phyloP scores from a whole-genome alignment of 2,113 vertebrate genomes.

The Dryoscopus gambensis region DNA sequence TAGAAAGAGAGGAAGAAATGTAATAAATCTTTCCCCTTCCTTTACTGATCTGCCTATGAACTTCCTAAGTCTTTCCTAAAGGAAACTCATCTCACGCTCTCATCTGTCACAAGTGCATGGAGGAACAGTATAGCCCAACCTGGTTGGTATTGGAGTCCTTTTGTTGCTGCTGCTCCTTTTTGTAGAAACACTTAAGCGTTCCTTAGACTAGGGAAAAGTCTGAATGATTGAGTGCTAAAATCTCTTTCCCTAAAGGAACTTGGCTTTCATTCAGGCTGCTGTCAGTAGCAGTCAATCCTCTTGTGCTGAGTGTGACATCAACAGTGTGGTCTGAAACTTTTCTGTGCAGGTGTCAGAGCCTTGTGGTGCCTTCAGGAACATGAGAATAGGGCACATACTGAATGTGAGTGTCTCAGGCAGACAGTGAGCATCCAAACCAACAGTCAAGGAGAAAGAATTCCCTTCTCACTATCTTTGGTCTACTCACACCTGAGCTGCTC shows the following conservation, averaged over 20 bases:
- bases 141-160: background rate
- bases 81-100: background rate
- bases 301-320: background rate
- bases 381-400: background rate
- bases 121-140: background rate
- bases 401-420: background rate
- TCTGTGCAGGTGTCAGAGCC: background rate
- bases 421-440: background rate
- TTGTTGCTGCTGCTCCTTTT: background rate
- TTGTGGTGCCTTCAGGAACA: background rate
- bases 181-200: background rate
- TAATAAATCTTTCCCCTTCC: background rate
- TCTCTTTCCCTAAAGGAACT: background rate
- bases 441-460: background rate
- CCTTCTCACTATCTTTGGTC: background rate
- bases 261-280: background rate
- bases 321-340: background rate
- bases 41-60: background rate
- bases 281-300: background rate
- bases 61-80: background rate
- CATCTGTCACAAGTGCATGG: background rate
- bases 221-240: background rate
- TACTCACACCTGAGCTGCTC: background rate
- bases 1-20: background rate
- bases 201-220: background rate